A percentile compares a stretch with the other conserved stretches of the same genome.
phyloP scores from a whole-genome alignment of 2,797 vertebrate genomes.

The Melanotaenia parkinsoni region DNA sequence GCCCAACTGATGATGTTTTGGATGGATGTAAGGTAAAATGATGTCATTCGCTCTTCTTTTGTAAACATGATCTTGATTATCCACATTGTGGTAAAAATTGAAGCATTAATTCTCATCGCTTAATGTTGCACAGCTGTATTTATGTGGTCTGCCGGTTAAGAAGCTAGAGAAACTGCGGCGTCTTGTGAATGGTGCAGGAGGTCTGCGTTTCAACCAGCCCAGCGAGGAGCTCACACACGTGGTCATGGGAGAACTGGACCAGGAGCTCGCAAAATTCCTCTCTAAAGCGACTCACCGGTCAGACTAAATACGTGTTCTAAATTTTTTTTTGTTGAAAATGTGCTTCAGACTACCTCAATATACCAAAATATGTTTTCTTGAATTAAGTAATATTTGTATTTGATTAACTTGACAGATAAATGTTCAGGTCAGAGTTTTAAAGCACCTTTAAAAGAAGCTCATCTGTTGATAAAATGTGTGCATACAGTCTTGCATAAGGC shows the following conservation, averaged over 20 bases:
- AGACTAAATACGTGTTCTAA: background rate
- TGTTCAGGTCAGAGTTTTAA: background rate
- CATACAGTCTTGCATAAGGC: background rate
- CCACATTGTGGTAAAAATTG: background rate
- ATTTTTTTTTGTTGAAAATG: background rate
- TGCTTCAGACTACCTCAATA: background rate
- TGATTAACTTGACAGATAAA: background rate
- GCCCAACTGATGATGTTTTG: slow-evolving; percentile 90
- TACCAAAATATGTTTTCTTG: background rate
- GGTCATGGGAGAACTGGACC: slow-evolving; percentile 89
- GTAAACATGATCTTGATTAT: background rate
- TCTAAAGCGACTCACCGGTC: slow-evolving; percentile 90
- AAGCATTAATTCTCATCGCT: background rate
- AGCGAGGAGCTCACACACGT: slow-evolving; percentile 95
- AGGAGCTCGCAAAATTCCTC: slow-evolving; percentile 89
- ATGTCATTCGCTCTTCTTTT: background rate
- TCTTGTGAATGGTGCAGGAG: slow-evolving; percentile 91
- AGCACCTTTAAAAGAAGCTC: background rate
- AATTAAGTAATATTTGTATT: background rate
- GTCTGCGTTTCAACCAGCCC: slow-evolving; percentile 93
- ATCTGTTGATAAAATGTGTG: background rate
- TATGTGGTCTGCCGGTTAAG: slow-evolving; percentile 91
- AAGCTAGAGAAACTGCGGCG: slow-evolving; percentile 92
- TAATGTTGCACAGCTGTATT: slow-evolving; percentile 85
- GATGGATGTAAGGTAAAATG: slow-evolving; percentile 92